Evolutionary conservation across 2,797 vertebrate genomes (phyloP), one percentile per base, ranked within the genome.

Genomic region (Eulemur rubriventer): DNA sequence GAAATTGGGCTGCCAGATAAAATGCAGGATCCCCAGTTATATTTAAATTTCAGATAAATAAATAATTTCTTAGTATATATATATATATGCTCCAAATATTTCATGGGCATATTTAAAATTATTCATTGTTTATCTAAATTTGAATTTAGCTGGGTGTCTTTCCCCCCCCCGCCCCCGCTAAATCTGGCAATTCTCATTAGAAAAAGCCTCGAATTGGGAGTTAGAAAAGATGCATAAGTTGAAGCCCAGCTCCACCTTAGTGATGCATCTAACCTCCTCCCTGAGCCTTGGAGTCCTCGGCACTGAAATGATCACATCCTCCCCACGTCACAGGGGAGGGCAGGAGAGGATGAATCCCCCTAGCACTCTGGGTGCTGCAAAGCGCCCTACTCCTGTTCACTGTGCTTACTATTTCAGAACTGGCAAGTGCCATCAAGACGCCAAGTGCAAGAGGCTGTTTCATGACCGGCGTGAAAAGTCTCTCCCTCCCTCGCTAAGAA

Each of bases 301-400:
- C 28, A 22, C 13, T 28, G 38, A 50, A 28, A 43, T 20, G n/a
- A 20, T 67, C 13, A 24, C 6, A 11, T 7, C 48, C 20, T 7
- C 35, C 82, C 55, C 2, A 0, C 6, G 2, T 30, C n/a, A 0
- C 65, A 3, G 33, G 8, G 86, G 11, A 13, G 3, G 46, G 59
- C 1, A 65, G 46, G 35, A 22, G 75, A 16, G 26, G 3, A 2
- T 2, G 41, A 24, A 13, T 52, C 11, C 4, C 1, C 11, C 3
- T 0, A 3, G 26, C 4, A 6, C n/a, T 33, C 6, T 4, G 75
- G 28, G 17, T 4, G n/a, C 83, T 13, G 18, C 1, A 24, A 67
- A 10, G 24, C 0, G n/a, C 11, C 28, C 38, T 20, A 2, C 4
- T 24, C 2, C 12, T 3, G 41, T 22, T 48, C 89, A 7, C 57